Percentiles rank a stretch among this genome's conserved stretches.
These are phyloP conservation scores for Coracias cyanogaster DNA, from an alignment of 2,797 vertebrate species.

Conservation along the genomic window DNA sequence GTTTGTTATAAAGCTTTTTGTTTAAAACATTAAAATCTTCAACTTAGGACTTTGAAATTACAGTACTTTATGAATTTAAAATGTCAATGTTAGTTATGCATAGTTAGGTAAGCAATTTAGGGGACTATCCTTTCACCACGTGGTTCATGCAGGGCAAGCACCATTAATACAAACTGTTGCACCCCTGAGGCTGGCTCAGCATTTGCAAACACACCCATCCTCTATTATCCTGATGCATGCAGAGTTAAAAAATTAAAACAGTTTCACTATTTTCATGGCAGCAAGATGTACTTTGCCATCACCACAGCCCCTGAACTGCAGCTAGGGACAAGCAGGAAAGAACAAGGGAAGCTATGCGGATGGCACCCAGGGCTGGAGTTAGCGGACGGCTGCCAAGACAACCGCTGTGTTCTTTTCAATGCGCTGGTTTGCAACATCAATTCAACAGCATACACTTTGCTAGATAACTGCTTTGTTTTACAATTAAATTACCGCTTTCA, in stretches of 20 bases:
- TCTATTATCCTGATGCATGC: background rate
- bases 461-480: background rate
- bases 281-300: background rate
- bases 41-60: background rate
- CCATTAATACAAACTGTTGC: background rate
- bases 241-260: background rate
- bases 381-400: background rate
- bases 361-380: background rate
- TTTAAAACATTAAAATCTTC: background rate
- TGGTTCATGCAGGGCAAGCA: background rate
- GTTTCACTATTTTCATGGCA: background rate
- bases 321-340: background rate
- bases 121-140: background rate
- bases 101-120: background rate
- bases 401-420: background rate
- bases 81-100: background rate
- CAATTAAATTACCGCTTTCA: background rate
- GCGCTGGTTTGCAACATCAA: background rate
- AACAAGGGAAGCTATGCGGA: background rate
- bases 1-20: constrained; percentile 24
- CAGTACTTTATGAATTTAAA: background rate
- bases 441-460: background rate
- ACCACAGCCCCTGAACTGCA: constrained; percentile 9
- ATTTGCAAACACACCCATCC: background rate
- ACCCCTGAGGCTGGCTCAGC: background rate